A percentile compares a stretch with the other conserved stretches of the same genome.
These are phyloP conservation scores for Clavelina lepadiformis DNA, from an alignment of 23 tunicate genomes.

Conservation along the genomic window DNA sequence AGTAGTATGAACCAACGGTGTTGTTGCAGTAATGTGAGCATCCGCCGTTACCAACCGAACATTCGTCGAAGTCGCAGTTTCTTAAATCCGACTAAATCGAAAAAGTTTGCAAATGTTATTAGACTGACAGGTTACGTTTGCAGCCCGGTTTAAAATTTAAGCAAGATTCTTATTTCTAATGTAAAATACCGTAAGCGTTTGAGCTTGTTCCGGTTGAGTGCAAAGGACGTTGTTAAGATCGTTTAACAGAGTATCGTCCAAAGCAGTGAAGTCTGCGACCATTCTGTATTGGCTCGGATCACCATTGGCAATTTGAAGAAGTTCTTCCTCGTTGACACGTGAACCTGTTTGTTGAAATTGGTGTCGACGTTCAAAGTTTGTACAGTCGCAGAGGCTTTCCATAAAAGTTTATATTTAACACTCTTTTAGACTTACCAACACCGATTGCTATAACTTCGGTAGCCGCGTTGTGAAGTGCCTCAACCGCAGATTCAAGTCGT, in stretches of 20 bases:
- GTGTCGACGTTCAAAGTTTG: too few relatives aligned
- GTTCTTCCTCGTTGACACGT: constrained; percentile 67
- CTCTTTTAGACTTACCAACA: constrained; percentile 55
- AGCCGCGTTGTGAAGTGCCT: constrained; percentile 37
- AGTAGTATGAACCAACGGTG: constrained; percentile 80
- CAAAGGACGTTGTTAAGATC: constrained; percentile 42
- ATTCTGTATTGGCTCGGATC: constrained; percentile 50
- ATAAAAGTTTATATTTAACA: neutral
- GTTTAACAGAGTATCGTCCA: constrained; percentile 38
- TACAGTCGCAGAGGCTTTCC: neutral
- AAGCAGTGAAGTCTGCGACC: constrained; percentile 44
- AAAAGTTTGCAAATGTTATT: neutral
- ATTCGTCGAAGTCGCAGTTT: constrained; percentile 89
- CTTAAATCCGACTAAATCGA: constrained; percentile 33
- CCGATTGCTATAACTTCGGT: constrained; percentile 65
- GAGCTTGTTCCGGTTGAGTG: constrained; percentile 57
- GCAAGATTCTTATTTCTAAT: too few relatives aligned
- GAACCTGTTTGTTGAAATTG: too few relatives aligned
- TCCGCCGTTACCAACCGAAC: constrained; percentile 75
- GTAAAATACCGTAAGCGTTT: constrained; percentile 44
- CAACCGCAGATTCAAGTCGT: constrained; percentile 37
- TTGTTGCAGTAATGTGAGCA: constrained; percentile 70
- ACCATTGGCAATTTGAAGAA: constrained; percentile 49
- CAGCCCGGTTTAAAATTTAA: too few relatives aligned
- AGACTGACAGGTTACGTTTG: neutral